Base-by-base conservation (phyloP, 1,140 invertebrate species). In the Drosophila eugracilis region DNA sequence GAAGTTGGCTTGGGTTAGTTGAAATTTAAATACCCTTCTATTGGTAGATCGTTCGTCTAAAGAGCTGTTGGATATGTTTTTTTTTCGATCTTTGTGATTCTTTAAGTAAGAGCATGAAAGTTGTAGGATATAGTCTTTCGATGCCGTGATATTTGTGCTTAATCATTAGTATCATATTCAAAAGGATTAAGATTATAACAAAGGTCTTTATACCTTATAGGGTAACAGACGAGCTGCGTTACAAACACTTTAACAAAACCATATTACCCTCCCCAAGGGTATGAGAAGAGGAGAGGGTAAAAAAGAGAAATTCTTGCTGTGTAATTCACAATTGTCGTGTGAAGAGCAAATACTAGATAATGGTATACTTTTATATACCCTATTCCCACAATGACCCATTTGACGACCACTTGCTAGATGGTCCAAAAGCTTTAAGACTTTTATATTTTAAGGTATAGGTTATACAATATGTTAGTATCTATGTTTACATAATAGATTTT, bases 291-390 rank as follows among this genome's bases (percentile, higher is more conserved):
- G 21, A 12, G 15, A 10, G 34, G 12, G 12, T 21, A 26, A 17
- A 19, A 4, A 24, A 53, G 9, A 22, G 22, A 3, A 34, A 22
- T 62, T 85, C 58, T 59, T 60, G 47, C 72, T 49, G 66, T 76
- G 73, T 86, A 85, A 52, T 60, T 65, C 53, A 80, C 49, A 86
- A 86, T 54, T 86, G 76, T 77, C 80, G 83, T 86, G 80, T 86
- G 81, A 85, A 85, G 80, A 58, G 77, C 59, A 86, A 85, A 81
- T 47, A 80, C 24, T 17, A 41, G 10, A 24, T n/a, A 1, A 52
- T 36, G 36, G 42, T 44, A 55, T 17, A 15, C 5, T 1, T 28
- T 15, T 10, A 9, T 12, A 39, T 39, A 39, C 17, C 15, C 15
- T 10, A 39, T 39, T 39, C 4, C 12, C 9, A 6, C 9, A 39